These are phyloP conservation scores for Tribolium castaneum DNA, from an alignment of 1,140 invertebrate genomes.

Conservation along the genomic window DNA sequence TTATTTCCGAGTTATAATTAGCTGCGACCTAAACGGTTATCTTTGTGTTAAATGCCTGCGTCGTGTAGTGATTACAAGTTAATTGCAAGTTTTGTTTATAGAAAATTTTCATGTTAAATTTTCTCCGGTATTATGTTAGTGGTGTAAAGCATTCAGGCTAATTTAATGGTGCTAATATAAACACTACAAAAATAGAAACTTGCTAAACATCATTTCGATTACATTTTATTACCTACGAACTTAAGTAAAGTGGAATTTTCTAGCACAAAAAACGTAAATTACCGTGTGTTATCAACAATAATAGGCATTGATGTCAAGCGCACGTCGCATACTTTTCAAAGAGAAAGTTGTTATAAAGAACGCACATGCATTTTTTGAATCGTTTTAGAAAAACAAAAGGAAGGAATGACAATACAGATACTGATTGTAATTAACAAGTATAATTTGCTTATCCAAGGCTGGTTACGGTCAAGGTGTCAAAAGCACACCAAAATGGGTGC, in stretches of 20 bases:
- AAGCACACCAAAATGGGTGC: no score
- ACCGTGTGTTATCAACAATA: background rate
- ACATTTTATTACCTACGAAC: background rate
- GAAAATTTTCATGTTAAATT: background rate
- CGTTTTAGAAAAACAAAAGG: no score
- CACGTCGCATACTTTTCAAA: background rate
- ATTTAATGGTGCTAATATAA: background rate
- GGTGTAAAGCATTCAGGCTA: background rate
- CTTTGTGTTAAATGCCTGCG: background rate
- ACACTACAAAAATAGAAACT: background rate
- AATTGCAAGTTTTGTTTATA: background rate
- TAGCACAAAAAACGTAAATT: background rate
- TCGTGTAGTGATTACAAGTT: background rate
- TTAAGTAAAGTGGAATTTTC: background rate
- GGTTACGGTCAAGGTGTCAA: no score
- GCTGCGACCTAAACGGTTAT: background rate
- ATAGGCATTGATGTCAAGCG: background rate
- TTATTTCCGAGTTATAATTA: no score
- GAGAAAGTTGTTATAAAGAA: background rate
- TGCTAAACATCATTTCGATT: background rate
- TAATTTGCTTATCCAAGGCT: no score
- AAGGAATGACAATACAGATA: no score
- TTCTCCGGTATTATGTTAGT: background rate
- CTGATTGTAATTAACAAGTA: no score
- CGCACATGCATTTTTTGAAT: background rate